Conservation (phyloP, 1,140 invertebrate species). For the Whitmania pigra region DNA sequence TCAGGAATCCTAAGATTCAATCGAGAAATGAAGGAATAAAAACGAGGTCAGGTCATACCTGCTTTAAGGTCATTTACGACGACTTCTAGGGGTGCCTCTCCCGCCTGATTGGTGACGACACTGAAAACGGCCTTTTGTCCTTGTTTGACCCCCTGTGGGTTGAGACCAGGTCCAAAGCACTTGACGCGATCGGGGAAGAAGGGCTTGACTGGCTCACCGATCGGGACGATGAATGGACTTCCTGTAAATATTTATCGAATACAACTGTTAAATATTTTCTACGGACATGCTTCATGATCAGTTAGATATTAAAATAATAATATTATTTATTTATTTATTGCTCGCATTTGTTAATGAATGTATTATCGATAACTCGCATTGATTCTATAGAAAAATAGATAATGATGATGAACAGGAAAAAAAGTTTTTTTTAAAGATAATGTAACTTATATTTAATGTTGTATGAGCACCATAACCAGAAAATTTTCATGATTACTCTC, state of each 20-base stretch:
- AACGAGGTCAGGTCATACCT: slow-evolving; percentile 22
- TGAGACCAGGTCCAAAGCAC: slow-evolving; percentile 62
- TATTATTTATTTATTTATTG: background rate
- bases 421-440: too few species aligned
- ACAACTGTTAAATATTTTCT: background rate
- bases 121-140: slow-evolving; percentile 62
- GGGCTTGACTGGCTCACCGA: slow-evolving; percentile 47
- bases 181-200: slow-evolving; percentile 56
- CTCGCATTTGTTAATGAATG: too few species aligned
- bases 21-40: background rate
- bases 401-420: too few species aligned
- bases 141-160: slow-evolving; percentile 57
- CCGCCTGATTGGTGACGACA: slow-evolving; percentile 64
- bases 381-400: too few species aligned
- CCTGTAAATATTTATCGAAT: slow-evolving; percentile 28
- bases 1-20: background rate
- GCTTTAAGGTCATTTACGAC: slow-evolving; percentile 48
- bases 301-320: background rate
- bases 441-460: too few species aligned
- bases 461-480: too few species aligned
- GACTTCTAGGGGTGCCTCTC: slow-evolving; percentile 59
- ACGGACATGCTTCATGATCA: background rate
- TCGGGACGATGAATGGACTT: slow-evolving; percentile 47
- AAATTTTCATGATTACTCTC: too few species aligned
- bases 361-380: too few species aligned